Evolutionary conservation across 23 tunicate genomes (phyloP), one percentile per base, ranked within the genome.

Genomic region (Clavelina lepadiformis): DNA sequence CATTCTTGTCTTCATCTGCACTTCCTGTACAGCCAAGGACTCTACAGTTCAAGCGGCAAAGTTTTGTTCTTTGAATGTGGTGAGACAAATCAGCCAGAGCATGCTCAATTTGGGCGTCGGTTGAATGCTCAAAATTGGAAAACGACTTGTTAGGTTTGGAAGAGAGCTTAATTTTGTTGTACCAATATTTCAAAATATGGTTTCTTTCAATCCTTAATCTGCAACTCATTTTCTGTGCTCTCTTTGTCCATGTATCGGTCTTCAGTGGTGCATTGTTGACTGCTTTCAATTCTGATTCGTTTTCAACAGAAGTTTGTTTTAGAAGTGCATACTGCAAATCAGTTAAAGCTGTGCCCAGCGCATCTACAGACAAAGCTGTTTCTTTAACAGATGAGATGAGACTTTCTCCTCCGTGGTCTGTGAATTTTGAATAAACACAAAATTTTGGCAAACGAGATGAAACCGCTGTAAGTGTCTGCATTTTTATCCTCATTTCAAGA

Each of bases 41-140:
- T 3, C 74, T 56, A 31, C 71, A 85, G 0, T 70, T 51, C 26
- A 83, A 68, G 41, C 93, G 30, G 55, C 64, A 55, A 8, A 71
- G 34, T 44, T 71, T 74, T 0, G 93, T 76, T 28, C 93, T 51
- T 55, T 62, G 58, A 21, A 85, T 56, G 33, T 76, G 60, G 18
- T 83, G 81, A 19, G 69, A 69, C 25, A 61, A 72, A 54, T 85
- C 83, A 31, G 72, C 58, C 5, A 85, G 74, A 20, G 77, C 55
- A 38, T 85, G 84, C 11, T 65, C 78, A 24, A 85, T 85, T 70
- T 85, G 93, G 7, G 78, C 61, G 18, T 62, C 83, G 3, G 93
- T 76, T 3, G 93, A 60, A 1, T 83, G 72, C 44, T 85, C 93
- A 56, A 85, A 85, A 45, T 47, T 69, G 31, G 72, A 62, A 56